Percentiles rank a stretch among this genome's conserved stretches.
phyloP scores from a whole-genome alignment of 2,888 invertebrate species.

The Celastrina argiolus region DNA sequence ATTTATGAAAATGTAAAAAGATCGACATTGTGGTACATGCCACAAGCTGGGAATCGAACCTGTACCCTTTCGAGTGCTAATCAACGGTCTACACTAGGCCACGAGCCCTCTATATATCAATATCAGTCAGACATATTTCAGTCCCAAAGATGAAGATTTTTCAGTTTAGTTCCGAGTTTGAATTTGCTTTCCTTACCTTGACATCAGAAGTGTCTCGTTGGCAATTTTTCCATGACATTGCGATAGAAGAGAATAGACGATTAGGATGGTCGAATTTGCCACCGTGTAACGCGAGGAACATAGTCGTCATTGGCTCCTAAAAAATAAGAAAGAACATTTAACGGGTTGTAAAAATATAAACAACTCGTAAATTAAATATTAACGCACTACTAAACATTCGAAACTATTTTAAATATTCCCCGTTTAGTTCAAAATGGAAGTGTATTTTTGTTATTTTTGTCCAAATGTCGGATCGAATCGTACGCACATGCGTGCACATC shows the following conservation, averaged over 20 bases:
- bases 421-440: not conserved
- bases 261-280: conserved; percentile 99
- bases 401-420: conserved; percentile 31
- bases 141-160: no score
- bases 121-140: no score
- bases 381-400: not conserved
- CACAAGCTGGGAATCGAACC: no score
- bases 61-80: no score
- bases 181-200: conserved; percentile 80
- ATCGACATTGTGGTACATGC: no score
- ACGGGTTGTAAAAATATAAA: conserved; percentile 2
- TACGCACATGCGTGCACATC: conserved; percentile 37
- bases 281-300: conserved; percentile 98
- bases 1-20: not conserved
- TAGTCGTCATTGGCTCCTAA: conserved; percentile 99
- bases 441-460: not conserved
- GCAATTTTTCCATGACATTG: conserved; percentile 98
- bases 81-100: no score
- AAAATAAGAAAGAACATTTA: conserved; percentile 35
- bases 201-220: conserved; percentile 99
- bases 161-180: no score
- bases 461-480: conserved; percentile 33
- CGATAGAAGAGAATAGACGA: conserved; percentile 95
- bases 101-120: no score
- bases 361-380: not conserved